Base-by-base conservation (phyloP, 2,797 vertebrate genomes). In the Sebastiscus tertius region DNA sequence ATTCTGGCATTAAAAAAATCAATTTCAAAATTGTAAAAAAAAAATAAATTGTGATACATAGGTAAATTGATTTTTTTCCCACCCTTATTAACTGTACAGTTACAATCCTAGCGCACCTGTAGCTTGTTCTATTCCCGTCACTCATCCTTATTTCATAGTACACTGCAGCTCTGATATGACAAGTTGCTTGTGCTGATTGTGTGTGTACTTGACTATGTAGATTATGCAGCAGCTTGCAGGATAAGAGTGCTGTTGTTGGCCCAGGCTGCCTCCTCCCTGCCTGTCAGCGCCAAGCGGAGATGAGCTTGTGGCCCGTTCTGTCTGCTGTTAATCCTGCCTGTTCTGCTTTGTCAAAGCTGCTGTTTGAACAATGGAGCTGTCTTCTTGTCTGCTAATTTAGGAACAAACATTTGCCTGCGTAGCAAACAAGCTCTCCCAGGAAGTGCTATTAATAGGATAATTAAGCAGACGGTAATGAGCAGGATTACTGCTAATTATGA, bases 391-490 rank as follows among this genome's bases (percentile, higher is more conserved):
- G 97, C 97, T 98, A 97, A 97, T 96, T 97, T 96, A 96, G 97
- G 97, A 98, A 98, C 97, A 98, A 99, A 98, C 98, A 98, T 99
- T 98, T 98, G 97, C 96, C 97, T 97, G 97, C 96, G 96, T 94
- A 95, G 97, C 96, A 96, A 97, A 96, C 96, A 96, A 96, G 94
- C 96, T 97, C 97, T 98, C 98, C 96, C 95, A 97, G 97, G 97
- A 98, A 96, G 96, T 95, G 97, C 97, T 97, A 98, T 99, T 99
- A 99, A 98, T 97, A 98, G 97, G 97, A 97, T 98, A 98, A 99
- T 99, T 98, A 99, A 97, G 97, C 97, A 97, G 97, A 96, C 95
- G 89, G 96, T 98, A 97, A 98, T 98, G 98, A 98, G 97, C 97
- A 96, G 97, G 97, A 97, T 98, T 98, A 98, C 97, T 95, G 96